Base-by-base conservation (phyloP, 2,888 invertebrate species). In the Adelognathus sp. region DNA sequence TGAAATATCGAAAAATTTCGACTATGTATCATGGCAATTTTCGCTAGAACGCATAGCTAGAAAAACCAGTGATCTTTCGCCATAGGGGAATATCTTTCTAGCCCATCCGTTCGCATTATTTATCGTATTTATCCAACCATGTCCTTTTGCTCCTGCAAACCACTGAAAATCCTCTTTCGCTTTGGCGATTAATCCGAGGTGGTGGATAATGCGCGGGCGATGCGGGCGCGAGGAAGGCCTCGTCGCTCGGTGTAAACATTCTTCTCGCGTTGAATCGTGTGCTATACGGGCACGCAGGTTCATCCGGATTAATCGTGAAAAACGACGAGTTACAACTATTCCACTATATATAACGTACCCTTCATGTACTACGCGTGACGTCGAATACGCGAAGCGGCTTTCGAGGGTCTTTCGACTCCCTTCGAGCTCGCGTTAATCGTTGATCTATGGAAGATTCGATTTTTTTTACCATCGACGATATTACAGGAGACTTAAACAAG, bases 141-240 rank as follows among this genome's bases (percentile, higher is more conserved):
- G 46, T 46, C 18, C 18, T 46, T 46, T 46, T n/a, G 9, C 21
- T 46, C 1, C 46, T 18, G 46, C 21, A 11, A 11, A 24, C 21
- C 46, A 24, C 9, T 46, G 46, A 46, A 46, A 24, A n/a, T 21
- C 11, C 18, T 46, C 21, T 46, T 46, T 46, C 18, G 46, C 46
- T 46, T 24, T 46, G 24, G 54, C 73, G 67, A 60, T 67, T 67
- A 74, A 74, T 54, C 39, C 52, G 61, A 54, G 54, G 67, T 41
- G 69, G 44, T 54, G 50, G 74, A 41, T 52, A 29, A 16, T 11
- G 6, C 9, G 16, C 6, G 9, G 21, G 6, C 60, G 50, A 72
- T 61, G 66, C 67, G 67, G 75, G 75, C 54, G 41, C 60, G 74
- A 67, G 16, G 61, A 67, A 69, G 74, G 50, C 74, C 67, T 75